Base-by-base conservation (phyloP, 2,113 vertebrate species). In the Litocranius walleri region DNA sequence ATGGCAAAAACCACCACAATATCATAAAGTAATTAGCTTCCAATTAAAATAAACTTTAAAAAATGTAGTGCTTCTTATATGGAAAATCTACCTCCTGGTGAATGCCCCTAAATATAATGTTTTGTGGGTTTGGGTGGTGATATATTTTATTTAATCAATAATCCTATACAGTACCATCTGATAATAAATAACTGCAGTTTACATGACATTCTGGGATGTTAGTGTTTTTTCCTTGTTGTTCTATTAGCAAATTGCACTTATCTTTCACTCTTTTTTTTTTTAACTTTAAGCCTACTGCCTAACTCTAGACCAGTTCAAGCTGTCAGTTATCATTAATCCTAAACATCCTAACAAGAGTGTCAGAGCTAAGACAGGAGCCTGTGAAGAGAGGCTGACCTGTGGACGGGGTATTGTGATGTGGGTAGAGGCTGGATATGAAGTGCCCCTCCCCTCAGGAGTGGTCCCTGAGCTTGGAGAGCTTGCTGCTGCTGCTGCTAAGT, bases 101-200 rank as follows among this genome's bases (percentile, higher is more conserved):
- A 71, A 48, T 80, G 33, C 14, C 17, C 30, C 40, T 78, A 62
- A 36, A 62, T 43, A 50, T 3, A 61, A 19, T 40, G 57, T 27
- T 95, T 33, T 62, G 33, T 95, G 27, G 15, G 9, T 52, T 94
- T 64, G 85, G 71, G 40, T 17, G 48, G 56, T 19, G 74, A 80
- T 27, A 13, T 78, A 88, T 91, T 95, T 95, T 92, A 88, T 92
- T 90, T 80, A 96, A 83, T 95, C 84, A 86, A 50, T 97, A 97
- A 91, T 48, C 30, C 21, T 88, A 17, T 71, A 86, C 54, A 59
- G 7, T 52, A 62, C 7, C 54, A 77, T 93, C 45, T 74, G 84
- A 82, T 86, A 97, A 78, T 88, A 88, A 85, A 64, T 92, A 94
- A 88, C 54, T 90, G 21, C n/a, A 88, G 67, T 88, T 87, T 96